phyloP scores from a whole-genome alignment of 2,888 invertebrate species.

The Orthonychiurus folsomi region DNA sequence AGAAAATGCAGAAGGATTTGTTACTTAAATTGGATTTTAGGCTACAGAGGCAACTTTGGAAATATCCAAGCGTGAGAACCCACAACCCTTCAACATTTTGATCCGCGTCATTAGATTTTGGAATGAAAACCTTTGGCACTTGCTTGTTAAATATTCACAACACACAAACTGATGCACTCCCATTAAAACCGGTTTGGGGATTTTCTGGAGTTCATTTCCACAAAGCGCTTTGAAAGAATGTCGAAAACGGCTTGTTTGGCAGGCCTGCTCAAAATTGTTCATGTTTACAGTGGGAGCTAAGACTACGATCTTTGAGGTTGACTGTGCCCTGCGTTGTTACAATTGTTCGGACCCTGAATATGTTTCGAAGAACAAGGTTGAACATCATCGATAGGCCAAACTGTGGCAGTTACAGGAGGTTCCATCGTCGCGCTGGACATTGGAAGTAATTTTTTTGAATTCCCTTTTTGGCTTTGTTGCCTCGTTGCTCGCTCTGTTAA shows the following conservation, averaged over 20 bases:
- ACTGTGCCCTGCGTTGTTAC: constrained; percentile 19
- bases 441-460: constrained; percentile 19
- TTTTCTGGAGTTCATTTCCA: too few species aligned
- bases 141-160: too few species aligned
- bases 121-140: too few species aligned
- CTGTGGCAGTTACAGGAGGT: constrained; percentile 36
- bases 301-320: neutral
- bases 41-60: too few species aligned
- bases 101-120: too few species aligned
- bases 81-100: too few species aligned
- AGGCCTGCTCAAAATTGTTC: neutral
- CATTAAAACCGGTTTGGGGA: too few species aligned
- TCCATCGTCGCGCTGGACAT: constrained; percentile 22
- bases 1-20: too few species aligned
- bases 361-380: constrained; percentile 43
- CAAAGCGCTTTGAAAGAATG: neutral
- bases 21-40: too few species aligned
- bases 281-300: neutral
- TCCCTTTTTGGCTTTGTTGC: constrained; percentile 1
- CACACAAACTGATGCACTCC: too few species aligned
- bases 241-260: neutral
- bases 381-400: constrained; percentile 41
- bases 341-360: constrained; percentile 34
- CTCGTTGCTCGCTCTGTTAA: constrained; percentile 48
- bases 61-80: too few species aligned